Evolutionary conservation across 37 sponge, comb jelly and placozoan species (phyloP).

Genomic region (Haliclona indistincta): DNA sequence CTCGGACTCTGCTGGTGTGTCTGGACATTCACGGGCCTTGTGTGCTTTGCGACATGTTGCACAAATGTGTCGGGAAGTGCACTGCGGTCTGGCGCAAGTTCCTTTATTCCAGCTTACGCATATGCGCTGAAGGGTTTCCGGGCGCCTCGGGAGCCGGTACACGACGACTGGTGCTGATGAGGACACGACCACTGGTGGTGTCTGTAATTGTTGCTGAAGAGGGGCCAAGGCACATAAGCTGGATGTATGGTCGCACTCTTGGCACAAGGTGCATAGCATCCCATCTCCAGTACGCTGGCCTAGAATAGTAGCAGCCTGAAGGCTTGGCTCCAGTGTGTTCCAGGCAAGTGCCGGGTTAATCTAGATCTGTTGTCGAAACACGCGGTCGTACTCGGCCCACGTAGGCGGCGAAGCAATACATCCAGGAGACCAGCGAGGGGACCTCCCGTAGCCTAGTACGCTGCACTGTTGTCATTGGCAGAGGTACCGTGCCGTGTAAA

Average conservation of each 20-base stretch:
- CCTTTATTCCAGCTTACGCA: slow-evolving; percentile 1
- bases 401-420: no score
- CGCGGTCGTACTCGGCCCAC: not conserved
- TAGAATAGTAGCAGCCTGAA: not conserved
- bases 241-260: not conserved
- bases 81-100: not conserved
- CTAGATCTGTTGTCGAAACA: not conserved
- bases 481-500: no score
- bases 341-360: not conserved
- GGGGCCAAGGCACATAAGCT: not conserved
- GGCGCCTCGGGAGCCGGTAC: not conserved
- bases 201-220: not conserved
- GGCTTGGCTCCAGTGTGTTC: not conserved
- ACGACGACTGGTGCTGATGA: not conserved
- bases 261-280: not conserved
- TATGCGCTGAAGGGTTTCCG: not conserved
- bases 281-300: not conserved
- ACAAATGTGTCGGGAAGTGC: slow-evolving; percentile 7
- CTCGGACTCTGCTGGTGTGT: no score
- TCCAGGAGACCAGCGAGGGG: no score
- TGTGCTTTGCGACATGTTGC: no score
- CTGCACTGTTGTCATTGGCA: no score
- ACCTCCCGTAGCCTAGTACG: no score
- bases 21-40: no score
- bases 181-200: no score